Base-by-base conservation (phyloP, 2,797 vertebrate genomes). In the Helicolenus hilgendorfi region DNA sequence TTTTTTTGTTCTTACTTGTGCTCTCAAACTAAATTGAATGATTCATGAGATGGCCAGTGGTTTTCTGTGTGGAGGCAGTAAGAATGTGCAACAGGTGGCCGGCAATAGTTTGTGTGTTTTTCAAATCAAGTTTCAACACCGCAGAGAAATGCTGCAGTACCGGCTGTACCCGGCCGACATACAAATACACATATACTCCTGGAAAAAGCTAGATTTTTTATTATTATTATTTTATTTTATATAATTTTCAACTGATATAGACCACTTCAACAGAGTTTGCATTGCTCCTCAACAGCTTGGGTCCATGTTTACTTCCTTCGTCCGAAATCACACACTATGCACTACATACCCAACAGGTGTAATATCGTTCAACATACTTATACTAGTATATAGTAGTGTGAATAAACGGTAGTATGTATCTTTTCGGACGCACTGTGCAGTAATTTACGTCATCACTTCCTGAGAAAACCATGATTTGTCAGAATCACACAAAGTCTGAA, bases 51-150 rank as follows among this genome's bases (percentile, higher is more conserved):
- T 13, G 20, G n/a, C 15, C 18, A 5, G 56, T 15, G 13, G 35
- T 64, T 92, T 60, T 36, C 53, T 69, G 27, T 29, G 72, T 67
- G 73, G 33, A 83, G 58, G 31, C 49, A 11, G 45, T 22, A 27
- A 65, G 60, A 84, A 80, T 83, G 59, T 38, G 60, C 41, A 81
- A 77, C 76, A 77, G 70, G 65, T 85, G 83, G 55, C 13, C 55
- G 5, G 26, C 68, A 22, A 5, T 33, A 24, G 38, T 63, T 62
- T 58, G 15, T 80, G 29, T 72, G 24, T 76, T 85, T 64, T 59
- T 78, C 4, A 80, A 80, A 77, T 81, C 22, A 27, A 24, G 62
- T 73, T 88, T 90, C 58, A 72, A 31, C 24, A 81, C 33, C 2
- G 63, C 63, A 45, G 27, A 49, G 22, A 65, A 72, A 72, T 49